Evolutionary conservation across 2,888 invertebrate species (phyloP), one percentile per base, ranked within the genome.

Genomic region (Thyatira batis): DNA sequence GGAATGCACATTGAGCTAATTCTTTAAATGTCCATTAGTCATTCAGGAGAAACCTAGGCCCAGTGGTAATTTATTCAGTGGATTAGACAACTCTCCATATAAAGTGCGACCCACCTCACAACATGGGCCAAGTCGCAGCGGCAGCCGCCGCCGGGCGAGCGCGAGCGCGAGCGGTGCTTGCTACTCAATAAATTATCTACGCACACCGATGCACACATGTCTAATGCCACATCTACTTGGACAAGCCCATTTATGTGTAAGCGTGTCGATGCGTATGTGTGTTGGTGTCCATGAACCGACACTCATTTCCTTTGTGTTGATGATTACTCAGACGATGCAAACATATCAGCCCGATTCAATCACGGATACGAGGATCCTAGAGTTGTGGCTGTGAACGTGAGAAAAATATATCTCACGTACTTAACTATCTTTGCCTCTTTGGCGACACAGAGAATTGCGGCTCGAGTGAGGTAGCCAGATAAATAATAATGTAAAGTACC

Each of bases 61-160:
- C 76, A 75, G 60, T 81, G 78, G 85, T 83, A 82, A 89, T 90
- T 82, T 86, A 87, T 89, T 79, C 86, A 81, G 76, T 75, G 76
- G 82, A 86, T 87, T 82, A 86, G 83, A 87, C 87, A 81, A 84
- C 82, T 86, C 81, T 84, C 89, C 87, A 84, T 89, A 85, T 89
- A 85, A 85, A 88, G 87, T 80, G 80, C 80, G 83, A 81, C 82
- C 84, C 78, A 78, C 78, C 84, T 82, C 67, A 73, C 71, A 73
- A 58, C 64, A 52, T 52, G 51, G 56, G 49, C 63, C 63, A 61
- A 63, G 66, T 66, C 58, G 65, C 58, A 55, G 57, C 39, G 17
- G 6, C 23, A 23, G 23, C 23, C 3, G 23, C 23, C 23, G 30
- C 52, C 53, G 58, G 64, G 62, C 71, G 63, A 6, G 68, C 68